Percentiles rank a stretch among this genome's conserved stretches.
Evolutionary conservation across 2,113 vertebrate genomes (phyloP).

Genomic region (Columbina picui): DNA sequence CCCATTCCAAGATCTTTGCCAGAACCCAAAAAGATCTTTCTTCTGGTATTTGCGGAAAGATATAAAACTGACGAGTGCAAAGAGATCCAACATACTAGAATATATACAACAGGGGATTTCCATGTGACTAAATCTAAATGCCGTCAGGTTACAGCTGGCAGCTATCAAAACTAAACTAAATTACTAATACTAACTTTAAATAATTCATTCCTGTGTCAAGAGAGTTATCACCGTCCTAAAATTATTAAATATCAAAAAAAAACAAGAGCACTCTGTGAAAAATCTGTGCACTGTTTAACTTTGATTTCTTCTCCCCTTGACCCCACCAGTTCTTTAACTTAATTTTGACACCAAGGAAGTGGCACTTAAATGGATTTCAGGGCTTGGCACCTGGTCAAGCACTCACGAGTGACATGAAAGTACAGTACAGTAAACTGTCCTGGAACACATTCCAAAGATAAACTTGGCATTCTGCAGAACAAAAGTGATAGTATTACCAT

Average conservation of each 20-base stretch:
- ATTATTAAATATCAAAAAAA: slow-evolving; percentile 3
- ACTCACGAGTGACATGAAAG: slow-evolving; percentile 5
- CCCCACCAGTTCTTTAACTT: not conserved
- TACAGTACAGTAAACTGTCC: not conserved
- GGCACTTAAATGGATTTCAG: not conserved
- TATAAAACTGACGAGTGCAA: slow-evolving; percentile 68
- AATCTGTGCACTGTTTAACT: not conserved
- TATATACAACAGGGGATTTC: slow-evolving; percentile 59
- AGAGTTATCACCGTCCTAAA: slow-evolving; percentile 2
- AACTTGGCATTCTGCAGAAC: slow-evolving; percentile 20
- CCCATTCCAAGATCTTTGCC: slow-evolving; percentile 57
- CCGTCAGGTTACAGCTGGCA: slow-evolving; percentile 65
- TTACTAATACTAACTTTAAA: slow-evolving; percentile 54
- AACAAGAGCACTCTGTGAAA: not conserved
- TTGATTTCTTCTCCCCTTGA: not conserved
- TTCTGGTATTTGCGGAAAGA: slow-evolving; percentile 67
- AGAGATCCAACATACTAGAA: slow-evolving; percentile 49
- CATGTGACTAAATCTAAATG: slow-evolving; percentile 21
- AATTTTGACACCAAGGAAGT: not conserved
- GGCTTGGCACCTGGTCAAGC: not conserved
- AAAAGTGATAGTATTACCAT: slow-evolving; percentile 37
- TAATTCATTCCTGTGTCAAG: slow-evolving; percentile 47
- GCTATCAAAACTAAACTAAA: slow-evolving; percentile 43
- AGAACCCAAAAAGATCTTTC: slow-evolving; percentile 62
- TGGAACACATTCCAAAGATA: slow-evolving; percentile 27